Evolutionary conservation across 2,888 invertebrate species (phyloP).

Genomic region (Coecobrya sp.): DNA sequence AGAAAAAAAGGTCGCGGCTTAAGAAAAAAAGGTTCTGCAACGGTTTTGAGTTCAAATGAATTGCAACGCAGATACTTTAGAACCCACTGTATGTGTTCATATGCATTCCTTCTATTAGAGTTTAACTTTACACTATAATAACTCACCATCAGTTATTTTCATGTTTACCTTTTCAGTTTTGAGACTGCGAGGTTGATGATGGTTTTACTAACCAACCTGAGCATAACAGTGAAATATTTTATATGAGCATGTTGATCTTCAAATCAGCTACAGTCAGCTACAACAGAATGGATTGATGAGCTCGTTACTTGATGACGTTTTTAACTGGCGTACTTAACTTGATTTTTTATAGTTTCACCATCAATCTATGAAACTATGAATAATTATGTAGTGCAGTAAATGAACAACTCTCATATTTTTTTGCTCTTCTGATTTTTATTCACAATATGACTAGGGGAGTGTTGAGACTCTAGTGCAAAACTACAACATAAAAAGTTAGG

Average conservation of each 20-base stretch:
- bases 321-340: neutral
- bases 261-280: too few species aligned
- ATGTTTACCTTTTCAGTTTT: slow-evolving; percentile 32
- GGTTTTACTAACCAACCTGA: slow-evolving; percentile 1
- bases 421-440: neutral
- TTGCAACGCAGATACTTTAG: too few species aligned
- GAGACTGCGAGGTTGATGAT: neutral
- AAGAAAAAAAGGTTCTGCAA: too few species aligned
- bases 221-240: neutral
- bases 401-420: too few species aligned
- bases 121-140: neutral
- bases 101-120: too few species aligned
- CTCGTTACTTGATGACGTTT: neutral
- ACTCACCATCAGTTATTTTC: neutral
- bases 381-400: too few species aligned
- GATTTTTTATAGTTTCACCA: neutral
- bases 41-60: too few species aligned
- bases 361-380: too few species aligned
- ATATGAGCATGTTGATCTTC: neutral
- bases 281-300: neutral
- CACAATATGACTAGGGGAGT: neutral
- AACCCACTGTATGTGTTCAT: too few species aligned
- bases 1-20: too few species aligned
- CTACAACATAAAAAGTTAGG: neutral
- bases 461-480: neutral